phyloP scores from a whole-genome alignment of 2,888 invertebrate genomes.

The Epistrophe eligans region DNA sequence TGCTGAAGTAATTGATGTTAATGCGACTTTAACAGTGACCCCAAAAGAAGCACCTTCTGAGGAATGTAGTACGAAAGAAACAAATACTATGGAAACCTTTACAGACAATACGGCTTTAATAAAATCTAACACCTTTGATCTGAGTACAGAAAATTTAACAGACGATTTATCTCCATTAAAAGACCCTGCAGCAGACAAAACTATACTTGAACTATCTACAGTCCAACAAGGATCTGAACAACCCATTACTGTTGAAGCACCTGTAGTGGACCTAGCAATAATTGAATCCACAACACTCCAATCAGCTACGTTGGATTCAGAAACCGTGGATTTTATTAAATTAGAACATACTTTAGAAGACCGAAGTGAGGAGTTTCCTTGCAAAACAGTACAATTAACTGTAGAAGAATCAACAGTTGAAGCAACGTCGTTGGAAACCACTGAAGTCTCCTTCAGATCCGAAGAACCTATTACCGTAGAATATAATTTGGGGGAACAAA shows the following conservation, averaged over 20 bases:
- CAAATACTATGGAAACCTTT: neutral
- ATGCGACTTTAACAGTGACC: neutral
- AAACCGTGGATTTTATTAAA: neutral
- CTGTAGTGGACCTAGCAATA: neutral
- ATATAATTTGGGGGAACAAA: neutral
- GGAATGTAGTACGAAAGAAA: neutral
- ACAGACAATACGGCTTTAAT: neutral
- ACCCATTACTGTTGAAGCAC: neutral
- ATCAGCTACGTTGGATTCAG: neutral
- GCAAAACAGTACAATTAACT: neutral
- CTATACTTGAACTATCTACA: neutral
- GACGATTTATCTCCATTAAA: neutral
- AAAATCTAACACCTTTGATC: neutral
- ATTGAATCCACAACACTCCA: neutral
- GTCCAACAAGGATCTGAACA: neutral
- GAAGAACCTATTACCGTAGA: neutral
- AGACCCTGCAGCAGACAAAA: neutral
- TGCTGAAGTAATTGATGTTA: neutral
- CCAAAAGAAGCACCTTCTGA: neutral
- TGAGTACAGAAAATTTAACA: neutral
- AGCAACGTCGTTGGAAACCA: neutral
- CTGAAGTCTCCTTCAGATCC: neutral
- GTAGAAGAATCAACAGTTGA: neutral
- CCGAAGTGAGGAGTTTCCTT: neutral
- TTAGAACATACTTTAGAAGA: neutral